Evolutionary conservation across 2,888 invertebrate species (phyloP), one percentile per base, ranked within the genome.

Genomic region (Criorhina ranunculi): DNA sequence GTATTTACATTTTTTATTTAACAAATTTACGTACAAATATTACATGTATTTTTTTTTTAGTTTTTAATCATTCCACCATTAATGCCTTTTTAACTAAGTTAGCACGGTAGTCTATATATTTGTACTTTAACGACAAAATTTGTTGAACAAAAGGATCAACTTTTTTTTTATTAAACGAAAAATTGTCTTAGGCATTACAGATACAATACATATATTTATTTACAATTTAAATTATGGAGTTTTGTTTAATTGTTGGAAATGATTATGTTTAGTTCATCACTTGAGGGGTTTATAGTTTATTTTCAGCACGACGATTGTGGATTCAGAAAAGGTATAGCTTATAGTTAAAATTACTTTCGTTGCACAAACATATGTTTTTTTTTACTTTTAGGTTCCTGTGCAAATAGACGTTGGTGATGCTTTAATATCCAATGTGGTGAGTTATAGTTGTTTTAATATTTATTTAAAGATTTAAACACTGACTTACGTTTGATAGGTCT

Each of bases 71-170:
- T 55, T 62, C 53, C 73, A 79, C 79, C 82, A 83, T 51, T 29
- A 69, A 64, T 64, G 79, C 79, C 83, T 83, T 83, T 55, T 69
- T 78, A 69, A 78, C 83, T 55, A 59, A 69, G 83, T 83, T 83
- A 51, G 75, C 12, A 12, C 4, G 33, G 37, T 11, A 40, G 40
- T 51, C 1, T 12, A 12, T 31, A 17, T 8, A 51, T 5, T 24
- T n/a, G 17, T 31, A 53, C 9, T 51, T 31, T 53, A 7, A 1
- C 8, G 12, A 12, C 15, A 37, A 37, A 40, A 15, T 24, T 9
- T 44, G 9, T 17, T n/a, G n/a, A n/a, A 17, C 0, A 44, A 35
- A 9, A 44, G n/a, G 17, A 55, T 37, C 42, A 46, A 40, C 40
- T 55, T 72, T 79, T 73, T 9, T 62, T 75, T 55, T 46, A 37